These are phyloP conservation scores for Epiblema foenella DNA, from an alignment of 2,888 invertebrate species.

Conservation along the genomic window DNA sequence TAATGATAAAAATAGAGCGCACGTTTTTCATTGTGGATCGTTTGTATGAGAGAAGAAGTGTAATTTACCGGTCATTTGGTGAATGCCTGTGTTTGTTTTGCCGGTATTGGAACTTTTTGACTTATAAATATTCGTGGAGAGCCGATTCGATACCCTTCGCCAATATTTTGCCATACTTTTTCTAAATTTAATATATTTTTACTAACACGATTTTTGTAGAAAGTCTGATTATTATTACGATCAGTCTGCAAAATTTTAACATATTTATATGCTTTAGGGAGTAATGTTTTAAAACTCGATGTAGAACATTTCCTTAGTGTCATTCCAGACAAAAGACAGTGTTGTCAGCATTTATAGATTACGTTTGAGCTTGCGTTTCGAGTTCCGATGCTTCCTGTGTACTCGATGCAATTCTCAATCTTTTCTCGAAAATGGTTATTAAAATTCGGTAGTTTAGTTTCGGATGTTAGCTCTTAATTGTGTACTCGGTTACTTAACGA, in stretches of 20 bases:
- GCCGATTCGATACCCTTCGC: slow-evolving; percentile 72
- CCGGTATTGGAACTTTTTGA: slow-evolving; percentile 65
- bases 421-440: slow-evolving; percentile 66
- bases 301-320: slow-evolving; percentile 70
- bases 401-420: slow-evolving; percentile 62
- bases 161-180: slow-evolving; percentile 82
- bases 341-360: slow-evolving; percentile 84
- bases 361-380: slow-evolving; percentile 60
- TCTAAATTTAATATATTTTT: slow-evolving; percentile 63
- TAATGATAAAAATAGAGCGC: slow-evolving; percentile 48
- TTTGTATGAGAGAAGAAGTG: slow-evolving; percentile 51
- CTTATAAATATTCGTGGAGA: slow-evolving; percentile 70
- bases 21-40: slow-evolving; percentile 54
- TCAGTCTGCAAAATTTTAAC: slow-evolving; percentile 71
- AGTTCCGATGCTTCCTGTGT: slow-evolving; percentile 60
- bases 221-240: slow-evolving; percentile 63
- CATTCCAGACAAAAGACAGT: slow-evolving; percentile 85
- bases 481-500: slow-evolving; percentile 67
- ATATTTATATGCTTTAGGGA: slow-evolving; percentile 65
- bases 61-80: slow-evolving; percentile 62
- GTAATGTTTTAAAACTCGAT: slow-evolving; percentile 62
- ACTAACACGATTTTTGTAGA: slow-evolving; percentile 66
- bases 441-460: slow-evolving; percentile 69
- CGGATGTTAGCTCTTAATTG: slow-evolving; percentile 67
- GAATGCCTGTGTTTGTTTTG: slow-evolving; percentile 62